Evolutionary conservation across 2,113 vertebrate species (phyloP).

Genomic region (Astur gentilis): DNA sequence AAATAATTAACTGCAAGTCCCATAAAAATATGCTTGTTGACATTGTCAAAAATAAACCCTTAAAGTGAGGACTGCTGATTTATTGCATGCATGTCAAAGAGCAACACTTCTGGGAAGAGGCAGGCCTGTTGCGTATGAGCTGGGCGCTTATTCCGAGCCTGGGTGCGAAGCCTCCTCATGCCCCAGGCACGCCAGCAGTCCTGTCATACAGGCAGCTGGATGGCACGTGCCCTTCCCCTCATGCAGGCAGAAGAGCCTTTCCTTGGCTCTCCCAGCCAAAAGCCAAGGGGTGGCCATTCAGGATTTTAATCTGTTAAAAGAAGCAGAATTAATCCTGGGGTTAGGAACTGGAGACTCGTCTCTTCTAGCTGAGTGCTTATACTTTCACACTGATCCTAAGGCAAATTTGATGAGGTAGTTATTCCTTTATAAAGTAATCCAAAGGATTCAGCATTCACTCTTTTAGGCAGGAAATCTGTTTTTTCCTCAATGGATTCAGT

Average conservation of each 20-base stretch:
- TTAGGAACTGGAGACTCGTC: background rate
- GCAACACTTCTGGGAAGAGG: background rate
- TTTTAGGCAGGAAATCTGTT: background rate
- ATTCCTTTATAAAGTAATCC: background rate
- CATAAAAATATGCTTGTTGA: background rate
- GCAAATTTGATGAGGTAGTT: background rate
- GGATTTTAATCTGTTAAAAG: background rate
- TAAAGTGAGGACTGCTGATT: background rate
- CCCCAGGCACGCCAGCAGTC: background rate
- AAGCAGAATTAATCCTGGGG: background rate
- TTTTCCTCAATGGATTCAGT: background rate
- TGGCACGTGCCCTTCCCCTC: background rate
- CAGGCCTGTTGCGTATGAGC: rapidly evolving
- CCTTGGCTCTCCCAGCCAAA: background rate
- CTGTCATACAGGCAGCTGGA: background rate
- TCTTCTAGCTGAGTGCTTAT: background rate
- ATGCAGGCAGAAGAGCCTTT: background rate
- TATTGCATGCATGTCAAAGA: background rate
- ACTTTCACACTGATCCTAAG: background rate
- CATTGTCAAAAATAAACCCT: background rate
- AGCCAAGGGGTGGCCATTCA: background rate
- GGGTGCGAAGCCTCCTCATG: background rate
- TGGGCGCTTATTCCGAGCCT: background rate
- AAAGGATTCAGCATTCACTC: background rate
- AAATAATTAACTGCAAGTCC: background rate